Evolutionary conservation across 2,888 invertebrate genomes (phyloP).

Genomic region (Pyrrhia umbra): DNA sequence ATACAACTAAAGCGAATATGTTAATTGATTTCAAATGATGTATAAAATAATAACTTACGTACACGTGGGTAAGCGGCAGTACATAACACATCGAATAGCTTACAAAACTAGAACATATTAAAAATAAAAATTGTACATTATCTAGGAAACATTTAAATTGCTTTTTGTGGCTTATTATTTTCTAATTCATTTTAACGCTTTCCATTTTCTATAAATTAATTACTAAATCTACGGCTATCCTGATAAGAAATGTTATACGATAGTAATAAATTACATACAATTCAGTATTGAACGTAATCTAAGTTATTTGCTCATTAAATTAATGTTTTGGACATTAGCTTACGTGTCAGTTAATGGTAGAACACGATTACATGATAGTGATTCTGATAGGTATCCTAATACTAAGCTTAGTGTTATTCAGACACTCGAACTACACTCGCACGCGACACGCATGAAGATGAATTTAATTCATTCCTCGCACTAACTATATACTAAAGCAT

Average conservation of each 20-base stretch:
- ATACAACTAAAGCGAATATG: constrained; percentile 70
- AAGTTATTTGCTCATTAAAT: constrained; percentile 62
- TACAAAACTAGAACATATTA: constrained; percentile 61
- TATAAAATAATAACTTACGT: constrained; percentile 45
- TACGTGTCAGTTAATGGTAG: constrained; percentile 61
- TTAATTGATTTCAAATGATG: constrained; percentile 50
- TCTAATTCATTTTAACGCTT: constrained; percentile 65
- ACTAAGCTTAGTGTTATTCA: constrained; percentile 52
- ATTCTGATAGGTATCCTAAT: constrained; percentile 58
- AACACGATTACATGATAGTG: constrained; percentile 52
- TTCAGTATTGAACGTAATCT: constrained; percentile 54
- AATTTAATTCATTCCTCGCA: constrained; percentile 78
- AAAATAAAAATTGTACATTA: constrained; percentile 77
- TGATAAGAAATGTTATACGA: constrained; percentile 64
- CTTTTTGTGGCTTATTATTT: constrained; percentile 72
- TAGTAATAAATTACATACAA: constrained; percentile 61
- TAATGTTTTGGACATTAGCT: constrained; percentile 70
- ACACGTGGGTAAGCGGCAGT: constrained; percentile 49
- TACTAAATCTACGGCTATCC: constrained; percentile 62
- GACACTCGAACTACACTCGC: constrained; percentile 53
- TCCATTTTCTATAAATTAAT: constrained; percentile 67
- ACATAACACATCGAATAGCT: constrained; percentile 55
- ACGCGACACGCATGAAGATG: constrained; percentile 65
- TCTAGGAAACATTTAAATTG: constrained; percentile 79
- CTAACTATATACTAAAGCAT: constrained; percentile 68